Percentiles rank a stretch among this genome's conserved stretches.
These are phyloP conservation scores for Dasypogon diadema DNA, from an alignment of 2,888 invertebrate genomes.

Conservation along the genomic window DNA sequence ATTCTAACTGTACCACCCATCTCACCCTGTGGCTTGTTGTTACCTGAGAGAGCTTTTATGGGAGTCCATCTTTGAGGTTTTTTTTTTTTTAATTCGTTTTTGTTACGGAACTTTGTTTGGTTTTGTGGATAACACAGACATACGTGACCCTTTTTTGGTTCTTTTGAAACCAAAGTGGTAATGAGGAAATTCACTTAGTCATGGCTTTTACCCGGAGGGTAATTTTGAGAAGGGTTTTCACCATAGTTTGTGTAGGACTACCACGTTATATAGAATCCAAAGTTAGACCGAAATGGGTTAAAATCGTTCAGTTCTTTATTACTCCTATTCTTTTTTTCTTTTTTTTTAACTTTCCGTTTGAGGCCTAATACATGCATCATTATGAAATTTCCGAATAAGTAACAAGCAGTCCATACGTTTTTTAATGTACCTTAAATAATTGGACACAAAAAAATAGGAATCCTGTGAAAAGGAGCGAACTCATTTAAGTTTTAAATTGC, in stretches of 20 bases:
- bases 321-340: not conserved
- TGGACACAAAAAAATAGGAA: no score
- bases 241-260: not conserved
- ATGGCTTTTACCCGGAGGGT: not conserved
- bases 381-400: no score
- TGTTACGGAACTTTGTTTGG: constrained; percentile 15
- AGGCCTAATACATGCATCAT: not conserved
- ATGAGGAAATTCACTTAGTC: constrained; percentile 45
- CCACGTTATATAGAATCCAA: not conserved
- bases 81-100: constrained; percentile 35
- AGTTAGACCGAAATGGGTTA: constrained; percentile 22
- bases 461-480: no score
- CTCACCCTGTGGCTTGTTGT: not conserved
- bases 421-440: no score
- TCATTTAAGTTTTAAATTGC: no score
- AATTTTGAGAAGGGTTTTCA: not conserved
- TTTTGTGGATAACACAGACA: constrained; percentile 12
- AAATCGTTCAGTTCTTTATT: no score
- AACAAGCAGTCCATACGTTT: no score
- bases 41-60: not conserved
- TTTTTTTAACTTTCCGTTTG: not conserved
- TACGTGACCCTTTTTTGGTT: constrained; percentile 26
- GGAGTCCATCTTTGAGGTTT: constrained; percentile 3
- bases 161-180: constrained; percentile 37
- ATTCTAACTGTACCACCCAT: no score